These are phyloP conservation scores for Temnothorax nylanderi DNA, from an alignment of 1,140 invertebrate species.

Conservation along the genomic window DNA sequence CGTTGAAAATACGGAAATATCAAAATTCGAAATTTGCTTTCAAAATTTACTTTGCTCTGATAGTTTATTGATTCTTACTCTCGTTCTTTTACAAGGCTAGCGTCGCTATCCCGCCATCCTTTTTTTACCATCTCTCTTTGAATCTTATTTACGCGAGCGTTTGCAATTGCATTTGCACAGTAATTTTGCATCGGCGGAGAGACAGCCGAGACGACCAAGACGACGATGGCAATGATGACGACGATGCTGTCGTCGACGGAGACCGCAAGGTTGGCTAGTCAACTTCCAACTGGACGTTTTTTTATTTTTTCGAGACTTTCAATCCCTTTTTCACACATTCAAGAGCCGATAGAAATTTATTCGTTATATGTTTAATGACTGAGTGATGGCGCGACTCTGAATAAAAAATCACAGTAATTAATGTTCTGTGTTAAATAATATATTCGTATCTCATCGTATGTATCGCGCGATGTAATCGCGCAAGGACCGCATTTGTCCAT, in stretches of 20 bases:
- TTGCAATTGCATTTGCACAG: slow-evolving; percentile 70
- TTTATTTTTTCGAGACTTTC: slow-evolving; percentile 26
- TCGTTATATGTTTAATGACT: slow-evolving; percentile 62
- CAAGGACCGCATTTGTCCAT: neutral
- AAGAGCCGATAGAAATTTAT: slow-evolving; percentile 30
- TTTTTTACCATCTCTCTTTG: slow-evolving; percentile 8
- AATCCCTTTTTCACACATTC: neutral
- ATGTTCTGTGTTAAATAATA: slow-evolving; percentile 19
- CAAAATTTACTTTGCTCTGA: neutral
- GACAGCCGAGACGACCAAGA: neutral
- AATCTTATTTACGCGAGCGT: slow-evolving; percentile 70
- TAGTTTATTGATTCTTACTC: neutral
- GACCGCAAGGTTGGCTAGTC: slow-evolving; percentile 44
- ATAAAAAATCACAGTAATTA: slow-evolving; percentile 39
- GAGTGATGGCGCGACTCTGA: neutral
- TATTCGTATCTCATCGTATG: neutral
- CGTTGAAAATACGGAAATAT: neutral
- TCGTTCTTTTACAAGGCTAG: neutral
- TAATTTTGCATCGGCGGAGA: slow-evolving; percentile 63
- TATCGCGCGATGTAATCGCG: neutral
- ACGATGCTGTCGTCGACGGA: slow-evolving; percentile 2
- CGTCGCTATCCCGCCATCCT: neutral
- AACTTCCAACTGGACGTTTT: slow-evolving; percentile 45
- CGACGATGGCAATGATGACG: neutral
- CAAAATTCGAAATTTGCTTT: neutral